phyloP scores from a whole-genome alignment of 2,888 invertebrate genomes.

The Temnothorax rugatulus region DNA sequence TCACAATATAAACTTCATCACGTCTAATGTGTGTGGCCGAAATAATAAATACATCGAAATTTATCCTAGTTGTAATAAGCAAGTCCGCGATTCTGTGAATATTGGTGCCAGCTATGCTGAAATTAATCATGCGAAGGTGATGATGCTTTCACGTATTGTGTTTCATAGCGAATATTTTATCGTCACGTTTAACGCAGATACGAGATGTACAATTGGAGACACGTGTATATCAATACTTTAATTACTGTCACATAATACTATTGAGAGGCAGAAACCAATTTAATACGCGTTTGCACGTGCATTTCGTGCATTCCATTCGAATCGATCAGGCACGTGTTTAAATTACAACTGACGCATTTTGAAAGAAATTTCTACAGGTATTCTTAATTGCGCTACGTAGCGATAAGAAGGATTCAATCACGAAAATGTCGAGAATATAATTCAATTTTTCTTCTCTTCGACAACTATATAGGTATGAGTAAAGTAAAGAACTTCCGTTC shows the following conservation, averaged over 20 bases:
- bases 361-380: neutral
- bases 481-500: constrained; percentile 18
- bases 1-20: constrained; percentile 41
- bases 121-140: neutral
- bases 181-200: neutral
- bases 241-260: neutral
- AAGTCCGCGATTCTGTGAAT: neutral
- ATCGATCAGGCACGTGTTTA: neutral
- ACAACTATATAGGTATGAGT: neutral
- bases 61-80: constrained; percentile 18
- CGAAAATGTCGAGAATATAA: neutral
- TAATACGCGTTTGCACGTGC: neutral
- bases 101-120: constrained; percentile 4
- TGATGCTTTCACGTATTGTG: neutral
- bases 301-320: neutral
- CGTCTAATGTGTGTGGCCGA: neutral
- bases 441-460: constrained; percentile 9
- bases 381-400: constrained; percentile 4
- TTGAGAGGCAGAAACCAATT: neutral
- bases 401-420: neutral
- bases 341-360: neutral
- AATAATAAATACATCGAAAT: constrained; percentile 50
- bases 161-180: neutral
- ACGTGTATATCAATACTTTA: neutral
- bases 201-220: neutral